These are phyloP conservation scores for Propithecus coquereli DNA, from an alignment of 2,113 vertebrate species.

Conservation along the genomic window DNA sequence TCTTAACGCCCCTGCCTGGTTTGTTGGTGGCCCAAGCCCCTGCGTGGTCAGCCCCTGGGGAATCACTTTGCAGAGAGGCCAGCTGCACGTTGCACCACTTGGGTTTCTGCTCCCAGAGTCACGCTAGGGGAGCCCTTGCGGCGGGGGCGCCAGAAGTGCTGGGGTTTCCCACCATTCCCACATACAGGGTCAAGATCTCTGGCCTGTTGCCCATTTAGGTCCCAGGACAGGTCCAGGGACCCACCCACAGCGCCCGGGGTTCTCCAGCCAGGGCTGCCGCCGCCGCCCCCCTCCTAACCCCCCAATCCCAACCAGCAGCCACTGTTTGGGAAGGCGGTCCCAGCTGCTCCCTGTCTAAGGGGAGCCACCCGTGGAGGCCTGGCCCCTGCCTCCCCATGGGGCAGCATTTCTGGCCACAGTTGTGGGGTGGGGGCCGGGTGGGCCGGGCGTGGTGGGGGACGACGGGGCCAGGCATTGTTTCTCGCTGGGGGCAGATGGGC, in stretches of 20 bases:
- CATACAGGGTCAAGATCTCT: not conserved
- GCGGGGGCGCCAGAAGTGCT: not conserved
- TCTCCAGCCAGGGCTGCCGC: not conserved
- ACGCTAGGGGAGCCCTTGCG: not conserved
- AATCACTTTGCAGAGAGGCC: too few relatives aligned
- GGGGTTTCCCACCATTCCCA: not conserved
- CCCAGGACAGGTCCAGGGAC: not conserved
- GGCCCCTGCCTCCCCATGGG: not conserved
- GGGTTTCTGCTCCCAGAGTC: rapidly evolving
- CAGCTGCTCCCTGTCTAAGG: too few relatives aligned
- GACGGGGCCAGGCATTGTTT: not conserved
- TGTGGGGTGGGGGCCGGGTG: not conserved
- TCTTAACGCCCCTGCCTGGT: not conserved
- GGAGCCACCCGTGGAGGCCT: not conserved
- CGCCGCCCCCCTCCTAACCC: rapidly evolving
- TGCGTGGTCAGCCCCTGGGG: rapidly evolving
- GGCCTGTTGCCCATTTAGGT: not conserved
- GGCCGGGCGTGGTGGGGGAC: not conserved
- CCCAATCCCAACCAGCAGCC: rapidly evolving
- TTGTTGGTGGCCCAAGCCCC: not conserved
- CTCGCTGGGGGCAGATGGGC: not conserved
- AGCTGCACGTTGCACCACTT: not conserved
- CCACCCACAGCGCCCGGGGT: not conserved
- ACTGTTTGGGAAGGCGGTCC: not conserved
- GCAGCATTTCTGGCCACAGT: not conserved